These are phyloP conservation scores for Lasioglossum albipes DNA, from an alignment of 1,140 invertebrate species.

Conservation along the genomic window DNA sequence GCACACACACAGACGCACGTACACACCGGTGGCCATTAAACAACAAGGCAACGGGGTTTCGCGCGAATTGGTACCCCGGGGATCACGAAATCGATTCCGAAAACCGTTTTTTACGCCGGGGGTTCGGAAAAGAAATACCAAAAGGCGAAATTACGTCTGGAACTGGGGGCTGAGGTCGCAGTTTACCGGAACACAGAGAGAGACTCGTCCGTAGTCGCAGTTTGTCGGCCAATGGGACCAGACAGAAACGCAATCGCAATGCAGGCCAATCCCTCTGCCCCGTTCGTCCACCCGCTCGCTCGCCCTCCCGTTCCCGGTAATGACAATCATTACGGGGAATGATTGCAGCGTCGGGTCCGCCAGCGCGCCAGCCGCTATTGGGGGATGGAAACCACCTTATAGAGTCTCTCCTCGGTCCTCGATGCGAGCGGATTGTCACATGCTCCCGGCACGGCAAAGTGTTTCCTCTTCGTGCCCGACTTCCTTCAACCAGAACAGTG, in stretches of 20 bases:
- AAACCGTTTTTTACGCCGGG: slow-evolving; percentile 18
- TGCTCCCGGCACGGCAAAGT: slow-evolving; percentile 53
- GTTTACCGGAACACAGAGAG: slow-evolving; percentile 53
- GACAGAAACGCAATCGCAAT: slow-evolving; percentile 73
- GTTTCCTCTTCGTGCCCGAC: slow-evolving; percentile 49
- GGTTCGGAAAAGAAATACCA: slow-evolving; percentile 16
- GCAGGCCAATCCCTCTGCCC: slow-evolving; percentile 69
- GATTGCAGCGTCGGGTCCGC: slow-evolving; percentile 75
- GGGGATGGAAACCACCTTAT: slow-evolving; percentile 76
- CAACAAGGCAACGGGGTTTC: background rate
- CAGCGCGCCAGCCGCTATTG: slow-evolving; percentile 69
- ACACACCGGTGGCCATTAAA: background rate
- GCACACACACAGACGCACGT: no score
- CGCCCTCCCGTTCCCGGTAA: slow-evolving; percentile 73
- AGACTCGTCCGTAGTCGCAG: slow-evolving; percentile 58
- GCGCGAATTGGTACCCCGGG: slow-evolving; percentile 6
- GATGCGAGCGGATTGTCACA: slow-evolving; percentile 75
- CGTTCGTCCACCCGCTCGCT: slow-evolving; percentile 66
- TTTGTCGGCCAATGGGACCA: slow-evolving; percentile 73
- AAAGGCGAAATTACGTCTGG: slow-evolving; percentile 57
- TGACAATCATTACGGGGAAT: slow-evolving; percentile 78
- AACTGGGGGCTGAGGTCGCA: slow-evolving; percentile 49
- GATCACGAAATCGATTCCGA: slow-evolving; percentile 27
- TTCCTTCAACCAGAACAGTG: slow-evolving; percentile 10
- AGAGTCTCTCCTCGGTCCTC: slow-evolving; percentile 74